Conservation (phyloP, 2,888 invertebrate species). For the Pomacea canaliculata region DNA sequence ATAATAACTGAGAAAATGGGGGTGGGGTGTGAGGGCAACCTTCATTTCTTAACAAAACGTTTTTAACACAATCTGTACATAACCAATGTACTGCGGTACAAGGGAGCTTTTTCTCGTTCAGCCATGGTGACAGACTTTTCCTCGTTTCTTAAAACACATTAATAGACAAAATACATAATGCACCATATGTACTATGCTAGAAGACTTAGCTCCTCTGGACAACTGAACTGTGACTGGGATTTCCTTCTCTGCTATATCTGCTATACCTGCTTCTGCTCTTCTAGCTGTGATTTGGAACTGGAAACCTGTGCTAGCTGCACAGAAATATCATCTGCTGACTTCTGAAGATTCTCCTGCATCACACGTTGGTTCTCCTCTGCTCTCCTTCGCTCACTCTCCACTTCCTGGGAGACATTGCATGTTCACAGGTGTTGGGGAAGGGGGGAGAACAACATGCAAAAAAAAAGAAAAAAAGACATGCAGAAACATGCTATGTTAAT, state of each 20-base stretch:
- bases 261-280: constrained; percentile 61
- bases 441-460: neutral
- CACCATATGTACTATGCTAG: too few relatives aligned
- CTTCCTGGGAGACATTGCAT: constrained; percentile 6
- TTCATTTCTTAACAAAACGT: too few relatives aligned
- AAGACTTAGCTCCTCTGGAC: too few relatives aligned
- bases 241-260: neutral
- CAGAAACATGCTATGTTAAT: neutral
- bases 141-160: too few relatives aligned
- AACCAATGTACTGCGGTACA: too few relatives aligned
- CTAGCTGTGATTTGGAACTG: constrained; percentile 54
- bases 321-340: constrained; percentile 60
- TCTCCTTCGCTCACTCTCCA: constrained; percentile 28
- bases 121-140: too few relatives aligned
- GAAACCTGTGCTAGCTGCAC: constrained; percentile 51
- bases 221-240: too few relatives aligned
- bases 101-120: too few relatives aligned
- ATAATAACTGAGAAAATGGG: too few relatives aligned
- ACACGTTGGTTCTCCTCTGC: constrained; percentile 57
- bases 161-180: too few relatives aligned
- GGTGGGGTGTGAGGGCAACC: too few relatives aligned
- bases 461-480: neutral
- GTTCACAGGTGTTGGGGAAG: neutral
- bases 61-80: too few relatives aligned
- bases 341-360: constrained; percentile 61